Conservation (phyloP, 2,797 vertebrate genomes). For the Scolopax rusticola region DNA sequence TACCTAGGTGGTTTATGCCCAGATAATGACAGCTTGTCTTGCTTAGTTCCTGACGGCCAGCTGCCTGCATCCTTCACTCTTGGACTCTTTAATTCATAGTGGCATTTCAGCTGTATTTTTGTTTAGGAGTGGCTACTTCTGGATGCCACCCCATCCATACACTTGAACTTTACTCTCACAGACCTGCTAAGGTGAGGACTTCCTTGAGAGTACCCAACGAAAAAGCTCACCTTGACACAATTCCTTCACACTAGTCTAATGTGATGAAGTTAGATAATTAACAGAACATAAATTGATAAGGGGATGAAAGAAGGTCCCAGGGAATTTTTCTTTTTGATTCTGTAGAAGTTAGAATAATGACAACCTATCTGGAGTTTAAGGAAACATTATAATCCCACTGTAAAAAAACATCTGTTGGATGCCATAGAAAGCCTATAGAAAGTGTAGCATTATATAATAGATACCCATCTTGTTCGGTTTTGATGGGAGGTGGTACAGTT, state of each 20-base stretch:
- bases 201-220: not conserved
- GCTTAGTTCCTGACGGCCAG: not conserved
- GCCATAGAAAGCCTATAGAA: not conserved
- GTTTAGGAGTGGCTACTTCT: not conserved
- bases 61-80: not conserved
- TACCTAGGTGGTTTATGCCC: not conserved
- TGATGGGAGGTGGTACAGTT: not conserved
- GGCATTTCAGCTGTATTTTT: not conserved
- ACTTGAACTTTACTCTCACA: not conserved
- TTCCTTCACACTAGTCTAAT: not conserved
- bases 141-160: accelerated
- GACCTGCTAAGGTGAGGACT: not conserved
- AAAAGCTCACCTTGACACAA: not conserved
- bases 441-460: not conserved
- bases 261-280: not conserved
- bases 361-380: not conserved
- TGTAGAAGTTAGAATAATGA: not conserved
- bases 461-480: not conserved
- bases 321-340: not conserved
- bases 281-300: not conserved
- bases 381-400: not conserved
- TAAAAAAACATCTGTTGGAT: not conserved
- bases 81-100: not conserved
- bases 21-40: not conserved
- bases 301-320: not conserved